Conservation (phyloP, 2,797 vertebrate species). For the Melopsittacus undulatus region DNA sequence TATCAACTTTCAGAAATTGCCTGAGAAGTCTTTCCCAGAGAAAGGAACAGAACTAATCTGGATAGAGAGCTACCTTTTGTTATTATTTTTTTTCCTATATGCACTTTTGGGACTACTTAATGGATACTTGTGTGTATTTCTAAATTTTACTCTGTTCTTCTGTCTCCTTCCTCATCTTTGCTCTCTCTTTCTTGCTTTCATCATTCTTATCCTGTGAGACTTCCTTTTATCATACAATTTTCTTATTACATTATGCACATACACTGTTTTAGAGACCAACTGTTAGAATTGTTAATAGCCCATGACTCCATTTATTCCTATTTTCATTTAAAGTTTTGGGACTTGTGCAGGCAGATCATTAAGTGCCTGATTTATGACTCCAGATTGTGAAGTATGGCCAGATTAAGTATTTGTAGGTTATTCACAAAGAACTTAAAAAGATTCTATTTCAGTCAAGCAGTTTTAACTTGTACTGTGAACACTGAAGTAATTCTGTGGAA, state of each 20-base stretch:
- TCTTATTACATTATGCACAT: background rate
- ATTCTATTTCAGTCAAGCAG: background rate
- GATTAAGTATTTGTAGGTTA: background rate
- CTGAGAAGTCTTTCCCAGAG: background rate
- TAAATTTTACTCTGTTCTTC: background rate
- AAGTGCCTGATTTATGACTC: background rate
- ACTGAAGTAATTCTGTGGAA: background rate
- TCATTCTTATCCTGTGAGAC: background rate
- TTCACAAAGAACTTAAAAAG: background rate
- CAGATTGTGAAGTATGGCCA: background rate
- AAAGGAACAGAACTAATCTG: background rate
- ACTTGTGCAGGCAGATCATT: background rate
- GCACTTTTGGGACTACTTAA: background rate
- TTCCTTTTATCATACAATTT: background rate
- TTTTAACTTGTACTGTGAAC: background rate
- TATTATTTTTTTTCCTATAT: background rate
- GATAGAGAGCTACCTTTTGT: background rate
- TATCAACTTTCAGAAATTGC: background rate
- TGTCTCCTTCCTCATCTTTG: background rate
- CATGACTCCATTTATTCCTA: background rate
- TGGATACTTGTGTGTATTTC: background rate
- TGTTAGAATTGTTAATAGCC: background rate
- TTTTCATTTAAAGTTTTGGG: background rate
- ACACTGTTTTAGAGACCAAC: background rate
- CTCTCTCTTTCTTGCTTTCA: background rate